A percentile compares a stretch with the other conserved stretches of the same genome.
phyloP scores from a whole-genome alignment of 2,797 vertebrate species.

The Acrossocheilus wenchowensis region DNA sequence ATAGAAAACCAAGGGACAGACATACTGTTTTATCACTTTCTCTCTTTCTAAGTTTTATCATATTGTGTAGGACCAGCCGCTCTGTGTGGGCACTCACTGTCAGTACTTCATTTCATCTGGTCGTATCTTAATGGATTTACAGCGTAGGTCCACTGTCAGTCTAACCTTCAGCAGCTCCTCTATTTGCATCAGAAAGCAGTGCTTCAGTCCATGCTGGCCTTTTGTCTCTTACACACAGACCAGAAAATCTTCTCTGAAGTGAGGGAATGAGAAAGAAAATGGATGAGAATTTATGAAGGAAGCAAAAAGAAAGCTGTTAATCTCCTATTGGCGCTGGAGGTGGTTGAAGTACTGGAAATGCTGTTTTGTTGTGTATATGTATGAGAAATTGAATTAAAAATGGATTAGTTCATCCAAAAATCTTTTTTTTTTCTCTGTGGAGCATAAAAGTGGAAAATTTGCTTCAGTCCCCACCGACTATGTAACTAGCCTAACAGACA shows the following conservation, averaged over 20 bases:
- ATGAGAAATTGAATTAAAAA: background rate
- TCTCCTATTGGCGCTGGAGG: background rate
- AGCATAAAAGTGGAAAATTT: background rate
- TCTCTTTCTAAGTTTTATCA: background rate
- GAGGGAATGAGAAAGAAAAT: constrained; percentile 16
- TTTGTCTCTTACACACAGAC: constrained; percentile 17
- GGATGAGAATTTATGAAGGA: background rate
- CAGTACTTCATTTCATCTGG: constrained; percentile 19
- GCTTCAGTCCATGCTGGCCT: constrained; percentile 13
- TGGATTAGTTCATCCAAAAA: background rate
- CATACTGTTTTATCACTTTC: background rate
- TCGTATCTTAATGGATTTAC: constrained; percentile 44
- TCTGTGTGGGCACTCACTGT: constrained; percentile 12
- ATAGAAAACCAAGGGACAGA: background rate
- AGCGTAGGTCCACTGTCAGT: constrained; percentile 10
- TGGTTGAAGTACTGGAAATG: background rate
- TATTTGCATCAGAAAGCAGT: constrained; percentile 40
- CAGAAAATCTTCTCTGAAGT: constrained; percentile 10
- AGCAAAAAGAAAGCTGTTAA: background rate
- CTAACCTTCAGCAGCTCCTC: constrained; percentile 21
- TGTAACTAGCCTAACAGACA: background rate
- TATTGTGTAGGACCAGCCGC: constrained; percentile 15
- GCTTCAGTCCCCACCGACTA: background rate
- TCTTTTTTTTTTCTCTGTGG: background rate
- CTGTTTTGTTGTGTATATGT: background rate